Percentiles rank a stretch among this genome's conserved stretches.
These are phyloP conservation scores for Cynopterus sphinx DNA, from an alignment of 2,797 vertebrate species.

Conservation along the genomic window DNA sequence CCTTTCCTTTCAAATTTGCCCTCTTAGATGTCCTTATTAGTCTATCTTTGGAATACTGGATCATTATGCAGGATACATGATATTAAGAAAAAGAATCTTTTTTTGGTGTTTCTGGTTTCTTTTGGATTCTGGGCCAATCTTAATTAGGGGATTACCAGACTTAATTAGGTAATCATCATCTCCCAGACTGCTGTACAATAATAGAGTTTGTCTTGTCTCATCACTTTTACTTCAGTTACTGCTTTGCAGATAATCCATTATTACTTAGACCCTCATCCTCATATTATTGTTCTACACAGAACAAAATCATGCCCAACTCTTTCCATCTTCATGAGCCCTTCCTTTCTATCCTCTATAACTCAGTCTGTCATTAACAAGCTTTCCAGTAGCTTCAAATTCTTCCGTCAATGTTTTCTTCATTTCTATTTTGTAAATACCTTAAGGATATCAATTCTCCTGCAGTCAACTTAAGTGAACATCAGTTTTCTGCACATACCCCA, in stretches of 20 bases:
- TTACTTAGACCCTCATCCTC: not conserved
- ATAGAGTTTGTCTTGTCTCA: not conserved
- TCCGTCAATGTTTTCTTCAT: not conserved
- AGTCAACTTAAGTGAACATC: not conserved
- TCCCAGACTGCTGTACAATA: not conserved
- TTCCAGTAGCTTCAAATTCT: not conserved
- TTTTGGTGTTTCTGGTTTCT: not conserved
- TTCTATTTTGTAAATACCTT: not conserved
- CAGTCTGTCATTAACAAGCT: not conserved
- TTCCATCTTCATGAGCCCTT: not conserved
- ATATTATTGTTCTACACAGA: not conserved
- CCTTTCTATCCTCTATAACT: not conserved
- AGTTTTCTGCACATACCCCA: not conserved
- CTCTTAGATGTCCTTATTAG: not conserved
- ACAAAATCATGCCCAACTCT: not conserved
- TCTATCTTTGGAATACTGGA: not conserved
- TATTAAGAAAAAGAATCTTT: slow-evolving; percentile 5
- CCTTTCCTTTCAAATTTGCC: slow-evolving; percentile 1
- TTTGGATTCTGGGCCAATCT: not conserved
- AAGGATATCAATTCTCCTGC: not conserved
- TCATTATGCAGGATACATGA: not conserved
- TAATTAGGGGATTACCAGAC: not conserved
- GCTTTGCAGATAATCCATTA: not conserved
- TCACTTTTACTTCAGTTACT: not conserved
- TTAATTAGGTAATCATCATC: not conserved